These are phyloP conservation scores for Xiphophorus birchmanni DNA, from an alignment of 2,797 vertebrate species.

Conservation along the genomic window DNA sequence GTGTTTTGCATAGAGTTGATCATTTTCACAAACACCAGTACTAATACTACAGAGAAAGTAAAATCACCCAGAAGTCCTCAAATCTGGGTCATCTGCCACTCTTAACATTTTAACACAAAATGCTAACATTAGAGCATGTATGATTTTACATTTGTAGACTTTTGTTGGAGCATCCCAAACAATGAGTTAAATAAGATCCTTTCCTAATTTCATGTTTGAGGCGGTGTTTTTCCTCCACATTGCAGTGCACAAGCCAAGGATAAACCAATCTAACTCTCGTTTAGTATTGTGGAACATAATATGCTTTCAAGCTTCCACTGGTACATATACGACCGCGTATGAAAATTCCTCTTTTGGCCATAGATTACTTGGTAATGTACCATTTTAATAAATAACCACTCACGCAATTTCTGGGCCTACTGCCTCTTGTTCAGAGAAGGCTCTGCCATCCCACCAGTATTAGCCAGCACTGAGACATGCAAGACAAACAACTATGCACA, in stretches of 20 bases:
- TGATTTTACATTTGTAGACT: not conserved
- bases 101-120: not conserved
- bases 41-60: not conserved
- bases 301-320: not conserved
- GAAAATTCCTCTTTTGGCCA: not conserved
- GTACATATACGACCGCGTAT: not conserved
- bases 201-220: not conserved
- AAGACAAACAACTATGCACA: not conserved
- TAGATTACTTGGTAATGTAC: not conserved
- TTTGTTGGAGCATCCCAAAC: not conserved
- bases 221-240: not conserved
- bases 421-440: not conserved
- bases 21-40: not conserved
- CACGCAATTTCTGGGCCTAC: not conserved
- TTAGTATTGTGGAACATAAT: not conserved
- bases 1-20: not conserved
- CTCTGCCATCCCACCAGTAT: not conserved
- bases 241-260: not conserved
- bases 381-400: not conserved
- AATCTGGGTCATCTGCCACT: not conserved
- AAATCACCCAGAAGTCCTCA: not conserved
- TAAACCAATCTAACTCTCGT: not conserved
- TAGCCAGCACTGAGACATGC: conserved; percentile 2
- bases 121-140: not conserved
- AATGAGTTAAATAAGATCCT: not conserved